Evolutionary conservation across 37 sponge, comb jelly and placozoan genomes (phyloP).

Genomic region (Beroe forskalii): DNA sequence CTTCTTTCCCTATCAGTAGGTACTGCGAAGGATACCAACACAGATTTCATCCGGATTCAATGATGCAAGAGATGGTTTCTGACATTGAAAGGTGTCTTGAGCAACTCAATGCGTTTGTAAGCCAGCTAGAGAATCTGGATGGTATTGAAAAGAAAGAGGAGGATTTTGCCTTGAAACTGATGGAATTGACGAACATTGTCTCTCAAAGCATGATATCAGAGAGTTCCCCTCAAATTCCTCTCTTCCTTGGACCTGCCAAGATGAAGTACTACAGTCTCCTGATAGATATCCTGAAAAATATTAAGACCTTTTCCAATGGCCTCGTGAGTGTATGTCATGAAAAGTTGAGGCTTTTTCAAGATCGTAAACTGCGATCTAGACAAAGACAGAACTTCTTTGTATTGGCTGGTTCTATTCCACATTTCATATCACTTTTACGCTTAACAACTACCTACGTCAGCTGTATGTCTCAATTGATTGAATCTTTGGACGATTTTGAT

Average conservation of each 20-base stretch:
- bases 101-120: not conserved
- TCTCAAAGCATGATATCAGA: not conserved
- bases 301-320: not conserved
- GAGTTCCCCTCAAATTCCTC: not conserved
- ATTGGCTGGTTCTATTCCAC: not conserved
- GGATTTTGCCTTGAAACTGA: not conserved
- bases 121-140: not conserved
- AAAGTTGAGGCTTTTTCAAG: not conserved
- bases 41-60: not conserved
- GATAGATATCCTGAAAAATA: constrained; percentile 2
- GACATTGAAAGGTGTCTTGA: not conserved
- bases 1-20: not conserved
- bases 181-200: not conserved
- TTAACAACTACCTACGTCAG: not conserved
- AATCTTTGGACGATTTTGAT: not conserved
- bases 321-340: not conserved
- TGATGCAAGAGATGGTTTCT: not conserved
- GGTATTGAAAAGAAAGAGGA: not conserved
- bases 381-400: constrained; percentile 15
- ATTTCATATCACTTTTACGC: not conserved
- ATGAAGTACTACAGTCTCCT: not conserved
- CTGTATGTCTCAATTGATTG: not conserved
- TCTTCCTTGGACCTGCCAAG: constrained; percentile 22
- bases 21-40: not conserved
- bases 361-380: constrained; percentile 44